Conservation (phyloP, 2,113 vertebrate species). For the Nyctibius bracteatus region DNA sequence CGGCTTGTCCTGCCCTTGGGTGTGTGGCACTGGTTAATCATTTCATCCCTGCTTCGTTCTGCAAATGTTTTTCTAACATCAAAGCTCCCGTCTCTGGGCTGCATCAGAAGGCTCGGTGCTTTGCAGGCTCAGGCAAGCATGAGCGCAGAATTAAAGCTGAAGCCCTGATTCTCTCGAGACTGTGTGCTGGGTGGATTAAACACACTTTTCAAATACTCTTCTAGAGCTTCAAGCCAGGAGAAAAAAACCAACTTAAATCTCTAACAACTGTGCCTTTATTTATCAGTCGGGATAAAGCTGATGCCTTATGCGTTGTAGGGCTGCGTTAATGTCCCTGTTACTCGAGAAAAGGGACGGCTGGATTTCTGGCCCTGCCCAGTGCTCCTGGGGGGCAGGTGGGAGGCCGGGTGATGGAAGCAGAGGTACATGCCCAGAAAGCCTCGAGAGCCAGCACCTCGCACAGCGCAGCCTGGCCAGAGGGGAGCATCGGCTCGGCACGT, state of each 20-base stretch:
- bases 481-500: fast-evolving
- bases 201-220: not conserved
- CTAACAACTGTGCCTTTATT: not conserved
- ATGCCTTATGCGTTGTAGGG: not conserved
- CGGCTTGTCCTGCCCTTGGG: not conserved
- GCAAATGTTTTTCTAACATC: fast-evolving
- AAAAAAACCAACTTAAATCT: not conserved
- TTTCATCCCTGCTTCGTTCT: fast-evolving
- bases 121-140: not conserved
- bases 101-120: not conserved
- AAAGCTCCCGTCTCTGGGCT: not conserved
- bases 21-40: fast-evolving
- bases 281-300: not conserved
- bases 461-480: fast-evolving
- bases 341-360: not conserved
- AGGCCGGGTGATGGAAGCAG: not conserved
- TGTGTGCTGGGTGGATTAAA: not conserved
- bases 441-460: fast-evolving
- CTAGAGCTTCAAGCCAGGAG: not conserved
- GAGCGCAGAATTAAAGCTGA: fast-evolving
- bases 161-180: not conserved
- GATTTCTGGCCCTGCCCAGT: fast-evolving
- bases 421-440: fast-evolving
- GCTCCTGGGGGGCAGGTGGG: fast-evolving
- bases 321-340: fast-evolving